Percentiles rank a stretch among this genome's conserved stretches.
Conservation (phyloP, 2,888 invertebrate species). For the Apantesis nais region DNA sequence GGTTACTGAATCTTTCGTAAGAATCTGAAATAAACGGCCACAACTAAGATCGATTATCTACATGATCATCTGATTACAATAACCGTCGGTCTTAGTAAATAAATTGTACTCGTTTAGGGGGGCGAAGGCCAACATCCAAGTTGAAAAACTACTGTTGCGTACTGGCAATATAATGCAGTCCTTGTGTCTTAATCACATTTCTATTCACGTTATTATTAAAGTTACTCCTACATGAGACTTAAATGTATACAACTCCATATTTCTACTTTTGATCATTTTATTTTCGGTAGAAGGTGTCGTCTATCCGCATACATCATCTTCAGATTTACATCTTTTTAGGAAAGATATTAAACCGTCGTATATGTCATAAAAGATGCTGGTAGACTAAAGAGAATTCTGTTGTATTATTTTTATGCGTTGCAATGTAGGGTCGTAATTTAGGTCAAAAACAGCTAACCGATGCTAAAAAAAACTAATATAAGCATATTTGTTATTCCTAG, state of each 20-base stretch:
- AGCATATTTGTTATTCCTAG: too few species aligned
- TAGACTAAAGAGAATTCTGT: background rate
- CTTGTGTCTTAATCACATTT: background rate
- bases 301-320: background rate
- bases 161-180: background rate
- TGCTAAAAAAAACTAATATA: too few species aligned
- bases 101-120: too few species aligned
- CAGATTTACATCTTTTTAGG: background rate
- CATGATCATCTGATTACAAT: background rate
- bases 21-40: slow-evolving; percentile 86
- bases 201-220: too few species aligned
- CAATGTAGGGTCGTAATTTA: too few species aligned
- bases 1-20: slow-evolving; percentile 94
- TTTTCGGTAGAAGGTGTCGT: too few species aligned
- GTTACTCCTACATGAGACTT: too few species aligned
- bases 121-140: background rate
- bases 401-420: too few species aligned
- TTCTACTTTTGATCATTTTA: too few species aligned
- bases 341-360: background rate
- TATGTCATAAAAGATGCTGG: background rate
- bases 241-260: too few species aligned
- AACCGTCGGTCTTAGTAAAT: background rate
- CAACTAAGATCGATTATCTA: background rate
- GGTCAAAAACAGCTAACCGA: too few species aligned
- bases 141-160: background rate